Percentiles rank a stretch among this genome's conserved stretches.
phyloP scores from a whole-genome alignment of 2,797 vertebrate species.

The Botia kubotai region DNA sequence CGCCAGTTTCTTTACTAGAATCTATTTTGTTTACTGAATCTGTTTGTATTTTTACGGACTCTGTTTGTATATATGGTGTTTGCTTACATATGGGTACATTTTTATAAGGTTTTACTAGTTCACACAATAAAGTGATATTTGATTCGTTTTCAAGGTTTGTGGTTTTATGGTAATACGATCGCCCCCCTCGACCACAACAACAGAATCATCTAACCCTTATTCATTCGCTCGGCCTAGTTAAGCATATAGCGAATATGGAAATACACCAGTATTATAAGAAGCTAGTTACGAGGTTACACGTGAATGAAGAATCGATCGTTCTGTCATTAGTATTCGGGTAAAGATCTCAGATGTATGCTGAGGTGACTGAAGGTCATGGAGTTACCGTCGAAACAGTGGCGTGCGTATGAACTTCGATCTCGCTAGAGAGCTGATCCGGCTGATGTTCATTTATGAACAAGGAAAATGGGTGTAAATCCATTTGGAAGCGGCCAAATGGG shows the following conservation, averaged over 20 bases:
- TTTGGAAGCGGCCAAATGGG: slow-evolving; percentile 47
- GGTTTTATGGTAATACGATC: not conserved
- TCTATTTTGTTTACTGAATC: slow-evolving; percentile 54
- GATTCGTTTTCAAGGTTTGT: not conserved
- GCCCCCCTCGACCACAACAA: not conserved
- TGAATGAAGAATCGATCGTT: slow-evolving; percentile 3
- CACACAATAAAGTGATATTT: slow-evolving; percentile 42
- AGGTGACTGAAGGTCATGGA: slow-evolving; percentile 41
- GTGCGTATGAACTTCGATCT: slow-evolving; percentile 27
- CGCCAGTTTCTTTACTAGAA: slow-evolving; percentile 38
- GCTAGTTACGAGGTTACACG: not conserved
- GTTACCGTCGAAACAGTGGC: slow-evolving; percentile 47
- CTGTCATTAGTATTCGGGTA: slow-evolving; percentile 40
- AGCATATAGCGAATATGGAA: not conserved
- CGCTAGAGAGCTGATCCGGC: slow-evolving; percentile 16
- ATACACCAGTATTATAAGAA: too few relatives aligned
- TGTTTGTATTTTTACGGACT: slow-evolving; percentile 51
- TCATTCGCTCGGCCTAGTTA: too few relatives aligned
- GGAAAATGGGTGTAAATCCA: slow-evolving; percentile 46
- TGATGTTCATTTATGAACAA: slow-evolving; percentile 50
- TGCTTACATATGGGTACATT: slow-evolving; percentile 39
- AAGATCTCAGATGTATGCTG: slow-evolving; percentile 16
- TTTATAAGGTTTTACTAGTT: slow-evolving; percentile 37
- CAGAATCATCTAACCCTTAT: too few relatives aligned
- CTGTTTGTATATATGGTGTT: slow-evolving; percentile 43